phyloP scores from a whole-genome alignment of 2,113 vertebrate genomes.

The Semicossyphus pulcher region DNA sequence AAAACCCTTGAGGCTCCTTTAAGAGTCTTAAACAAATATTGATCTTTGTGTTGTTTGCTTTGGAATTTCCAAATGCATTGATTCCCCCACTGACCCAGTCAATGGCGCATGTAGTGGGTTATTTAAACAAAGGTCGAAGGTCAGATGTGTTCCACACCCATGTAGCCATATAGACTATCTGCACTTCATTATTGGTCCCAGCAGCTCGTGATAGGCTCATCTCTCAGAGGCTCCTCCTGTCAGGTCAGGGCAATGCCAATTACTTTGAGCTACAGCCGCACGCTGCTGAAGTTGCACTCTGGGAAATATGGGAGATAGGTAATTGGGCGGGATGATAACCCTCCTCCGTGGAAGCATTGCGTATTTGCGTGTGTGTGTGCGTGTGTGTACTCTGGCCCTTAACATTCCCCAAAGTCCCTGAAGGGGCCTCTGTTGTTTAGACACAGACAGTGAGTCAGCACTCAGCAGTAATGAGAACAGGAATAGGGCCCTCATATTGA shows the following conservation, averaged over 20 bases:
- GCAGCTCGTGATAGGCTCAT: background rate
- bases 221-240: conserved; percentile 31
- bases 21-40: conserved; percentile 7
- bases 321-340: conserved; percentile 67
- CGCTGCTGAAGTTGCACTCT: conserved; percentile 62
- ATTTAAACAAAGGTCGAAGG: conserved; percentile 11
- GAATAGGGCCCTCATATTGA: conserved; percentile 5
- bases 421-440: conserved; percentile 50
- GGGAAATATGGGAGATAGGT: conserved; percentile 62
- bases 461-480: conserved; percentile 54
- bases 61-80: conserved; percentile 14
- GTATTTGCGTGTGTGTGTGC: conserved; percentile 15
- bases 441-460: conserved; percentile 58
- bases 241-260: conserved; percentile 57
- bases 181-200: conserved; percentile 35
- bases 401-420: conserved; percentile 36
- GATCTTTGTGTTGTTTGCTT: conserved; percentile 9
- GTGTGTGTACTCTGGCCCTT: conserved; percentile 42
- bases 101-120: background rate
- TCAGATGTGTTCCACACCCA: background rate
- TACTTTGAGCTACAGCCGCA: conserved; percentile 45
- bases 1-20: background rate
- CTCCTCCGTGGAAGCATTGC: conserved; percentile 27
- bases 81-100: conserved; percentile 7
- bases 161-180: background rate